Percentiles rank a stretch among this genome's conserved stretches.
phyloP scores from a whole-genome alignment of 2,888 invertebrate species.

The Drosophila borealis region DNA sequence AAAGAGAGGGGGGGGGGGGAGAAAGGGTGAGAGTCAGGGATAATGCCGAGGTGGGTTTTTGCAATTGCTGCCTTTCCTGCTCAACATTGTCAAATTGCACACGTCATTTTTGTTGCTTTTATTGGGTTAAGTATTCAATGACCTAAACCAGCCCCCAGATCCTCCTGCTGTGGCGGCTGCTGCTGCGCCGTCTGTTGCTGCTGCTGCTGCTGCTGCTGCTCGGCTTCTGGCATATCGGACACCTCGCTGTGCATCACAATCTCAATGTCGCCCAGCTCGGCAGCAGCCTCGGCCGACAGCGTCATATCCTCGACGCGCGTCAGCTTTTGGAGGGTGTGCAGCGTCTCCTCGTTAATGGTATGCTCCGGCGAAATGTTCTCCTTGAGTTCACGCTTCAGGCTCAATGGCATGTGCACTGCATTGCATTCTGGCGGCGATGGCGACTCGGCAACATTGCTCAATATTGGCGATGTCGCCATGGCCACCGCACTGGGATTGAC shows the following conservation, averaged over 20 bases:
- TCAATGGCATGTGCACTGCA: conserved; percentile 86
- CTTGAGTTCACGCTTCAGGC: conserved; percentile 87
- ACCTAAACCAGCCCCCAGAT: conserved; percentile 45
- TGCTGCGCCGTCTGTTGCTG: neutral
- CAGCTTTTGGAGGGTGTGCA: conserved; percentile 79
- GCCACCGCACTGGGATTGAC: conserved; percentile 20
- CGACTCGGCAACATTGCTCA: conserved; percentile 42
- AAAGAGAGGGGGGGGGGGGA: conserved; percentile 2
- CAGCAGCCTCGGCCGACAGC: conserved; percentile 50
- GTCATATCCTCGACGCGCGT: conserved; percentile 57
- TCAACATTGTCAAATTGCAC: conserved; percentile 68
- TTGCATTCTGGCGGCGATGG: conserved; percentile 62
- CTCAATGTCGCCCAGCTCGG: conserved; percentile 67
- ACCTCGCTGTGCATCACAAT: conserved; percentile 72
- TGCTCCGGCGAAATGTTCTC: conserved; percentile 88
- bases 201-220: conserved; percentile 36
- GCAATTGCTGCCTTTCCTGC: conserved; percentile 28
- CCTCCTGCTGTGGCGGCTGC: conserved; percentile 36
- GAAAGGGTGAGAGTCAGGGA: conserved; percentile 18
- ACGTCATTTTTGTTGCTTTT: conserved; percentile 29
- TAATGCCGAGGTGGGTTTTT: conserved; percentile 71
- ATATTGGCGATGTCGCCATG: conserved; percentile 33
- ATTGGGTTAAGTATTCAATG: neutral
- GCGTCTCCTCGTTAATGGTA: conserved; percentile 84
- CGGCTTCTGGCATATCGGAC: conserved; percentile 52